Conservation (phyloP, 2,113 vertebrate genomes). For the Oceanites oceanicus region DNA sequence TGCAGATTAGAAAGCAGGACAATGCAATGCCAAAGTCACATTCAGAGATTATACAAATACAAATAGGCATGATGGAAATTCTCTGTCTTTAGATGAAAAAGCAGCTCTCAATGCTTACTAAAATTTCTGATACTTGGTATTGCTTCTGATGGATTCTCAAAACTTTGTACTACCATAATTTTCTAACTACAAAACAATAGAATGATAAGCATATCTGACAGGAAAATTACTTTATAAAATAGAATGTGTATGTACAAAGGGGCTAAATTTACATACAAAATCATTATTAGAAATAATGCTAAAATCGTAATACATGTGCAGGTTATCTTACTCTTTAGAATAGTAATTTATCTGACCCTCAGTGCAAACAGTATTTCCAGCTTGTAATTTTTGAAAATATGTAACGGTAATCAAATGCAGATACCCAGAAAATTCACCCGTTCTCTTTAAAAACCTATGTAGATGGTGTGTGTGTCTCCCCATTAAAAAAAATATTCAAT, state of each 20-base stretch:
- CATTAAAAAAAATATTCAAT: not conserved
- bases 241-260: not conserved
- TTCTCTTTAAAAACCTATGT: not conserved
- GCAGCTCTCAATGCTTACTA: not conserved
- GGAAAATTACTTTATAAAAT: not conserved
- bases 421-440: not conserved
- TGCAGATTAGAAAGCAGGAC: not conserved
- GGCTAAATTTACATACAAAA: not conserved
- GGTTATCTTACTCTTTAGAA: not conserved
- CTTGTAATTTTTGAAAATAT: not conserved
- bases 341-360: not conserved
- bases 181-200: not conserved
- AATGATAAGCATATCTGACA: not conserved
- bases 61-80: not conserved
- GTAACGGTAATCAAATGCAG: not conserved
- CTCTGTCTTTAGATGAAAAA: not conserved
- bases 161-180: not conserved
- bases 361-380: not conserved
- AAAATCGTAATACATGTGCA: not conserved
- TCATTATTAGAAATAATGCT: not conserved
- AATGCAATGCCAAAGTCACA: not conserved
- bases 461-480: rapidly evolving
- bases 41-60: not conserved
- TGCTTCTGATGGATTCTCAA: not conserved
- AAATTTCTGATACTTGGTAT: not conserved